Evolutionary conservation across 2,113 vertebrate genomes (phyloP), one percentile per base, ranked within the genome.

Genomic region (Dipodomys spectabilis): DNA sequence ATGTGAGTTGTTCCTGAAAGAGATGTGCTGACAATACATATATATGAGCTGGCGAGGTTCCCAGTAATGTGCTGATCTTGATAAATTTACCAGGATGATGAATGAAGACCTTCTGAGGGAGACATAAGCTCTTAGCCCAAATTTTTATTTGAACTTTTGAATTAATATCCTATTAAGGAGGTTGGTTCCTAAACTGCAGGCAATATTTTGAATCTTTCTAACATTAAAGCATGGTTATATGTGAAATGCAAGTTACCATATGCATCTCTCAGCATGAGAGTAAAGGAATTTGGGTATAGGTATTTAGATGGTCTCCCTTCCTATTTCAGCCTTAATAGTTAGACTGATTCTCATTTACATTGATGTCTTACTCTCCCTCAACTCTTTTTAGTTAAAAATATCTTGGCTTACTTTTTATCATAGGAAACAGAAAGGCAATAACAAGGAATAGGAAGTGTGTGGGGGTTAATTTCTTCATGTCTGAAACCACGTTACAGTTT

Each of bases 81-180:
- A 80, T 71, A 68, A 85, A 82, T 82, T 93, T 49, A 64, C 82
- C 7, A 30, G 60, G 27, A 94, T 62, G 71, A 90, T 79, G 83
- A 75, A 83, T 82, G 79, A 88, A 94, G 71, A 93, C 64, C 45
- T 94, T 67, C 49, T 18, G 45, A 91, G 28, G 69, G 23, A 86
- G 80, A 11, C 15, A 25, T 6, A 39, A 69, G 18, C 1, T 1
- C 67, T 30, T 22, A 95, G 83, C 44, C 78, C 88, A 93, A 90
- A 65, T 23, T 68, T 85, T 87, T 87, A 78, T 85, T 90, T 96
- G 69, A 84, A 73, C n/a, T 89, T 95, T 73, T 85, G 49, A 92
- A 68, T 92, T 89, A 87, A 68, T 49, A 35, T 82, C 74, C 71
- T 49, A 75, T 82, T 77, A 74, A 79, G 80, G 27, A 30, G 60